Evolutionary conservation across 1,140 invertebrate species (phyloP).

Genomic region (Augochlora pura): DNA sequence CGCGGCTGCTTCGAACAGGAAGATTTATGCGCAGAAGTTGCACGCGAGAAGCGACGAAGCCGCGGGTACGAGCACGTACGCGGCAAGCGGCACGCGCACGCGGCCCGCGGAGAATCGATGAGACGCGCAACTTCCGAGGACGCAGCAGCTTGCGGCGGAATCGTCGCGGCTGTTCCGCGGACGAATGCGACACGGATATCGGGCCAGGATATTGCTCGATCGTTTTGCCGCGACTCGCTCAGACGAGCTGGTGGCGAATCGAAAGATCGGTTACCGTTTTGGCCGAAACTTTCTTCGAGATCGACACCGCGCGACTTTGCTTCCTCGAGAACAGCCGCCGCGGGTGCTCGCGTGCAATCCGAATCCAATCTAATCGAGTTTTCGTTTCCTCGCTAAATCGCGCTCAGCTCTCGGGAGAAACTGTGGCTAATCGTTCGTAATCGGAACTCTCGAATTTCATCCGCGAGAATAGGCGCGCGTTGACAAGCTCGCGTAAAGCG

Average conservation of each 20-base stretch:
- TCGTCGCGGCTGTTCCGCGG: neutral
- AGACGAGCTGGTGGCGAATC: neutral
- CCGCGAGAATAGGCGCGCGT: too few relatives aligned
- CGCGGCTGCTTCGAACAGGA: neutral
- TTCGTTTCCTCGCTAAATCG: too few relatives aligned
- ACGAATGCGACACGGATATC: neutral
- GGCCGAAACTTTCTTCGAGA: too few relatives aligned
- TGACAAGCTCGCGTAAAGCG: neutral
- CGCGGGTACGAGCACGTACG: neutral
- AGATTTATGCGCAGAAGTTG: slow-evolving; percentile 33
- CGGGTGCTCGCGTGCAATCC: neutral
- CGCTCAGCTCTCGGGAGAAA: too few relatives aligned
- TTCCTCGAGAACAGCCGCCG: too few relatives aligned
- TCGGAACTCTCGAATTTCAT: too few relatives aligned
- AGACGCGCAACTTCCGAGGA: slow-evolving; percentile 10
- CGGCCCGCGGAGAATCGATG: slow-evolving; percentile 13
- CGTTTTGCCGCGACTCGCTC: neutral
- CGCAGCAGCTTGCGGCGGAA: neutral
- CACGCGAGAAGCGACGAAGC: slow-evolving; percentile 19
- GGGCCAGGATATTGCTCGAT: neutral
- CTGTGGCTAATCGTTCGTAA: too few relatives aligned
- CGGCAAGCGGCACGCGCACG: too few relatives aligned
- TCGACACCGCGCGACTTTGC: too few relatives aligned
- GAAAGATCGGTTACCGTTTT: too few relatives aligned
- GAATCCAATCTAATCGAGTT: neutral